Conservation (phyloP, 1,140 invertebrate genomes). For the Zaprionus camerounensis region DNA sequence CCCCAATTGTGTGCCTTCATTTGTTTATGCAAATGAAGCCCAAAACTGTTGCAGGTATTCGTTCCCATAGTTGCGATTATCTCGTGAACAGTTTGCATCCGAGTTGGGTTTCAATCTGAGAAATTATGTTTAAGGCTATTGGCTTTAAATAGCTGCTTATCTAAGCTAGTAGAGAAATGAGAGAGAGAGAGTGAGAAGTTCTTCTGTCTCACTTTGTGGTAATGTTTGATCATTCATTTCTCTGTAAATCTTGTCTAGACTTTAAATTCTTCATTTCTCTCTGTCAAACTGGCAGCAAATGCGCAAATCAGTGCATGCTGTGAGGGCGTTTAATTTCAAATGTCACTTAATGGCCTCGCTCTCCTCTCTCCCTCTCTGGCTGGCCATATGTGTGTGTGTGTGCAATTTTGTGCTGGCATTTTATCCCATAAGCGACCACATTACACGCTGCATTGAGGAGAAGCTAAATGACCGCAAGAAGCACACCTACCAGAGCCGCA, state of each 20-base stretch:
- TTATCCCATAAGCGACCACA: constrained; percentile 73
- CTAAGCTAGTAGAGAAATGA: neutral
- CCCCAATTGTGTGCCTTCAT: constrained; percentile 12
- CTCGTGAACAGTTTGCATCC: neutral
- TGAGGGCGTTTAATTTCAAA: constrained; percentile 40
- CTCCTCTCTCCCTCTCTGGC: neutral
- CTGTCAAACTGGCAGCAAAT: neutral
- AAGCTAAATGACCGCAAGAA: constrained; percentile 79
- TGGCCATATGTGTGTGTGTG: neutral
- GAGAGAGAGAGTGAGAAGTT: too few species aligned
- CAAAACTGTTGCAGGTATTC: neutral
- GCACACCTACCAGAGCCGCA: constrained; percentile 59
- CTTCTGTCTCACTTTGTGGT: too few species aligned
- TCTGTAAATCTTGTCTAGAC: too few species aligned
- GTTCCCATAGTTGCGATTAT: neutral
- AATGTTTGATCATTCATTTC: neutral
- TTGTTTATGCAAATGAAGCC: constrained; percentile 6
- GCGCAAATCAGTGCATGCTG: constrained; percentile 24
- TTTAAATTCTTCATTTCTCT: neutral
- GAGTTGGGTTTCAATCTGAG: neutral
- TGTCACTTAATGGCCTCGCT: constrained; percentile 17
- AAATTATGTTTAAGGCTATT: neutral
- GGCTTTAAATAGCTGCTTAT: neutral
- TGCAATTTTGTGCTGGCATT: constrained; percentile 39
- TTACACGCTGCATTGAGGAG: constrained; percentile 80